A percentile compares a stretch with the other conserved stretches of the same genome.
Evolutionary conservation across 2,113 vertebrate genomes (phyloP).

Genomic region (Garra rufa): DNA sequence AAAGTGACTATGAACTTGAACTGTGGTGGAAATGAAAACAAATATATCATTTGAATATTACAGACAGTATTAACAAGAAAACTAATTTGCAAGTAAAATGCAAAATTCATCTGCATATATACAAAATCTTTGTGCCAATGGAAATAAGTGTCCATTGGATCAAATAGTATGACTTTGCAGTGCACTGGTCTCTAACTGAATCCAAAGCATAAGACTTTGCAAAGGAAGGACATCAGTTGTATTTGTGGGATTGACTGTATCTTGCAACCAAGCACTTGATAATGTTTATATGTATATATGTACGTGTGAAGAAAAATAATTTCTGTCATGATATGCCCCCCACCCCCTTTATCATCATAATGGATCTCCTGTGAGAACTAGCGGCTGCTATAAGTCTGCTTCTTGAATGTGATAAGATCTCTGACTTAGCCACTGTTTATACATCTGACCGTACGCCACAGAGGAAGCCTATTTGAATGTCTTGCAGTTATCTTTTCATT

Average conservation of each 20-base stretch:
- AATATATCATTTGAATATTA: conserved; percentile 11
- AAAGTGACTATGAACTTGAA: background rate
- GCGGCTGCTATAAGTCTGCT: background rate
- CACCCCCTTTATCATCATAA: background rate
- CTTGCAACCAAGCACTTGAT: background rate
- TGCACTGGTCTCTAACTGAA: background rate
- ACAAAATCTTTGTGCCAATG: background rate
- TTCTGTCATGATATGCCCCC: background rate
- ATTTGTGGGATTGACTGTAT: background rate
- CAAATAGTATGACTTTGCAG: background rate
- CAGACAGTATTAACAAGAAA: background rate
- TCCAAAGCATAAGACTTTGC: background rate
- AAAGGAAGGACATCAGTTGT: background rate
- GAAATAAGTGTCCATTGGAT: background rate
- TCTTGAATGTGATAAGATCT: background rate
- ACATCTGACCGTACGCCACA: background rate
- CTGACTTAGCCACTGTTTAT: background rate
- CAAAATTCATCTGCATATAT: background rate
- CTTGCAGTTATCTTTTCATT: background rate
- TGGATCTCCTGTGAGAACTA: background rate
- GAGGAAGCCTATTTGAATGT: background rate
- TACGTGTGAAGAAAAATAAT: background rate
- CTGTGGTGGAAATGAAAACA: background rate
- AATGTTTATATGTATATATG: background rate
- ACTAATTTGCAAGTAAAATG: conserved; percentile 16